Percentiles rank a stretch among this genome's conserved stretches.
phyloP scores from a whole-genome alignment of 92 coral and sea anemone species.

The Blastomussa wellsi region DNA sequence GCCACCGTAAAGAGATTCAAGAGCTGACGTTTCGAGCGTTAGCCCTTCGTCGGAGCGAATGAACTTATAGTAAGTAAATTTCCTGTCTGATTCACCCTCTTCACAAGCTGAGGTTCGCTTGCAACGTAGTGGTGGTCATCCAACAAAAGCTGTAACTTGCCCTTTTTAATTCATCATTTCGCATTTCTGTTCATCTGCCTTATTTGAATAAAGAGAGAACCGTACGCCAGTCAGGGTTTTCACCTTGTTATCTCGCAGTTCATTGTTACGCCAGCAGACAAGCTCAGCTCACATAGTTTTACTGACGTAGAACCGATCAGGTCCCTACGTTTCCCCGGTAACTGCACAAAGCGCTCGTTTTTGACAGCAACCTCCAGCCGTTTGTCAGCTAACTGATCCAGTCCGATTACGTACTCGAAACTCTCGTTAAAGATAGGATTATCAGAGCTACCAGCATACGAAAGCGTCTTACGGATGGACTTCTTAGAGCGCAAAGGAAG shows the following conservation, averaged over 20 bases:
- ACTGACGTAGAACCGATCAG: slow-evolving; percentile 67
- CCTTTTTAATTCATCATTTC: neutral
- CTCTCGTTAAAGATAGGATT: slow-evolving; percentile 78
- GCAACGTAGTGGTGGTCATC: neutral
- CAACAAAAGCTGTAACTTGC: neutral
- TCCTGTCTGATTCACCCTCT: no score
- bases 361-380: slow-evolving; percentile 75
- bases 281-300: slow-evolving; percentile 70
- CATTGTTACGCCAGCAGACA: slow-evolving; percentile 77
- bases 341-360: slow-evolving; percentile 59
- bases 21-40: no score
- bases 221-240: neutral
- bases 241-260: slow-evolving; percentile 65
- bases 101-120: no score
- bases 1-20: no score
- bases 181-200: neutral
- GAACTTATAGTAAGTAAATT: no score
- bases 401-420: slow-evolving; percentile 78
- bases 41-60: no score
- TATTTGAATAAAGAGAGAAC: neutral
- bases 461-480: slow-evolving; percentile 72
- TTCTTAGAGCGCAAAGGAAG: slow-evolving; percentile 85
- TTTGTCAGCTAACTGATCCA: slow-evolving; percentile 75
- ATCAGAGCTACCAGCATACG: slow-evolving; percentile 65
- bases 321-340: slow-evolving; percentile 56